Conservation (phyloP, 1,140 invertebrate genomes). For the Phthorimaea operculella region DNA sequence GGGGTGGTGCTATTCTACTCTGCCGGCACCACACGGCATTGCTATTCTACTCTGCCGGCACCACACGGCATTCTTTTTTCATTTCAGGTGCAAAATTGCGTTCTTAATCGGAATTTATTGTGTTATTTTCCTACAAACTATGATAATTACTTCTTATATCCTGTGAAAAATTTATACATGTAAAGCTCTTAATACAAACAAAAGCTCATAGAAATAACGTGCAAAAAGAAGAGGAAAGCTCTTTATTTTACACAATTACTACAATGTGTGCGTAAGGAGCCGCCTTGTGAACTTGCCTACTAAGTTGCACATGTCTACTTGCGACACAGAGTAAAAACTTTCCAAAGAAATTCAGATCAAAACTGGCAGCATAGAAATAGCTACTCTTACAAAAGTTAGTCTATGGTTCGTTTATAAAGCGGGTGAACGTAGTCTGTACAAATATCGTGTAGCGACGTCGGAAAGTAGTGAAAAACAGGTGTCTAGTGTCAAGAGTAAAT, state of each 20-base stretch:
- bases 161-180: no score
- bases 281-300: slow-evolving; percentile 19
- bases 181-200: no score
- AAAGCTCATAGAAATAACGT: slow-evolving; percentile 1
- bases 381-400: background rate
- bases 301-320: slow-evolving; percentile 1
- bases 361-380: slow-evolving; percentile 19
- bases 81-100: no score
- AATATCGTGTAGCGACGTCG: slow-evolving; percentile 16
- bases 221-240: slow-evolving; percentile 59
- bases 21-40: no score
- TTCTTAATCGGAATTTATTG: no score
- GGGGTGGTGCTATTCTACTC: no score
- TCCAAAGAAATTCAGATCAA: slow-evolving; percentile 2
- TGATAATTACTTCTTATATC: no score
- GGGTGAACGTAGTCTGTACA: background rate
- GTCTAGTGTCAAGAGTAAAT: slow-evolving; percentile 67
- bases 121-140: no score
- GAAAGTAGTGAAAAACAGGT: slow-evolving; percentile 57
- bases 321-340: slow-evolving; percentile 31
- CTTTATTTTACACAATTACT: slow-evolving; percentile 64
- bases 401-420: background rate
- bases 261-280: slow-evolving; percentile 34
- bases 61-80: no score
- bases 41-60: no score